These are phyloP conservation scores for Idaea aversata DNA, from an alignment of 2,888 invertebrate genomes.

Conservation along the genomic window DNA sequence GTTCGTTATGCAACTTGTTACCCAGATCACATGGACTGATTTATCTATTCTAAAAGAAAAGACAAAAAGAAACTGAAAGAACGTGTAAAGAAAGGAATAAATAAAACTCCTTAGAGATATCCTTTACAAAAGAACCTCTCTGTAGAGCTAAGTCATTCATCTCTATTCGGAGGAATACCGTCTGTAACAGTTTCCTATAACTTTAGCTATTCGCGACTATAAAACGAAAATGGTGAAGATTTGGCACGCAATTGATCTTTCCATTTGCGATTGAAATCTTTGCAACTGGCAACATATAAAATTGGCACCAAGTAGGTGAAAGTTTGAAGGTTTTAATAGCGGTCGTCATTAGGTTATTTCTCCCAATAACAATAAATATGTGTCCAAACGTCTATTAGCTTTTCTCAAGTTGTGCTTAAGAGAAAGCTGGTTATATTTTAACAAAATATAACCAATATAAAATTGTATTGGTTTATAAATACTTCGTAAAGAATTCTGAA, in stretches of 20 bases:
- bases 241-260: neutral
- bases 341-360: neutral
- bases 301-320: too few relatives aligned
- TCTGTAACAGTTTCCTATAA: neutral
- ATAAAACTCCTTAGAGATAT: slow-evolving; percentile 14
- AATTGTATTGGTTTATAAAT: slow-evolving; percentile 1
- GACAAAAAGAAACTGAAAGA: slow-evolving; percentile 12
- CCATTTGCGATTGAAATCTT: slow-evolving; percentile 1
- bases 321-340: neutral
- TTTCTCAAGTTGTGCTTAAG: neutral
- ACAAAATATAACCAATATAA: slow-evolving; percentile 1
- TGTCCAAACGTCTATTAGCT: neutral
- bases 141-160: slow-evolving; percentile 19
- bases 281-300: neutral
- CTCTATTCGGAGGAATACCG: slow-evolving; percentile 5
- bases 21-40: slow-evolving; percentile 11
- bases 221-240: neutral
- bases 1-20: neutral
- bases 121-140: slow-evolving; percentile 13
- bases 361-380: neutral
- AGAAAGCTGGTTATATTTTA: neutral
- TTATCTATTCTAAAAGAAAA: slow-evolving; percentile 14
- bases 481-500: slow-evolving; percentile 1
- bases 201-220: neutral
- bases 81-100: slow-evolving; percentile 18